Base-by-base conservation (phyloP, 2,888 invertebrate species). In the Agonopterix arenella region DNA sequence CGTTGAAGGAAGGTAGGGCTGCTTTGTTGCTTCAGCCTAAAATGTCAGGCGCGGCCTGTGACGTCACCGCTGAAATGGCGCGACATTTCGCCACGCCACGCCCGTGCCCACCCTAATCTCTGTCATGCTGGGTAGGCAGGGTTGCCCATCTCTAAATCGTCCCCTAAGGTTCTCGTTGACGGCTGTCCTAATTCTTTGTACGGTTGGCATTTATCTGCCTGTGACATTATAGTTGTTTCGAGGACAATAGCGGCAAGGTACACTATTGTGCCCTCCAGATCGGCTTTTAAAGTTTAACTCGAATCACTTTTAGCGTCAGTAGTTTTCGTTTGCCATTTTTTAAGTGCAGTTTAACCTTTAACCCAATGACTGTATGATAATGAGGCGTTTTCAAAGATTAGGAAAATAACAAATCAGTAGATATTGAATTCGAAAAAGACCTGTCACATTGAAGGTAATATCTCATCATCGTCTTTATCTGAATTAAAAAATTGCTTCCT, bases 1-100 rank as follows among this genome's bases (percentile, higher is more conserved):
- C 64, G 61, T 59, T 58, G 70, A 66, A 67, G 72, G 69, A 73
- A 81, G 86, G 85, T 84, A 76, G 85, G 86, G 84, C 85, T 72
- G 73, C 71, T 78, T 81, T 84, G 84, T 82, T 80, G 80, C 83
- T 79, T 71, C 71, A 73, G 73, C 69, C 73, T 66, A 84, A n/a
- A 89, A 89, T 85, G 88, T 73, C 88, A 88, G 88, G 88, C 79
- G 88, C 70, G 88, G 85, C 78, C 66, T 50, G 73, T 88, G 84
- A 86, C 85, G 85, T 86, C 84, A 88, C 64, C 62, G 65, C 69
- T 69, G 65, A 86, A 85, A 86, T 84, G 84, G 80, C 84, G 73
- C 82, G 88, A 80, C 88, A 88, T 88, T 88, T 86, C 71, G 76
- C 73, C 71, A 74, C 71, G 69, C 70, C 86, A 70, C 85, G 68